A percentile compares a stretch with the other conserved stretches of the same genome.
Conservation (phyloP, 2,797 vertebrate species). For the Schizothorax lantsangensis region DNA sequence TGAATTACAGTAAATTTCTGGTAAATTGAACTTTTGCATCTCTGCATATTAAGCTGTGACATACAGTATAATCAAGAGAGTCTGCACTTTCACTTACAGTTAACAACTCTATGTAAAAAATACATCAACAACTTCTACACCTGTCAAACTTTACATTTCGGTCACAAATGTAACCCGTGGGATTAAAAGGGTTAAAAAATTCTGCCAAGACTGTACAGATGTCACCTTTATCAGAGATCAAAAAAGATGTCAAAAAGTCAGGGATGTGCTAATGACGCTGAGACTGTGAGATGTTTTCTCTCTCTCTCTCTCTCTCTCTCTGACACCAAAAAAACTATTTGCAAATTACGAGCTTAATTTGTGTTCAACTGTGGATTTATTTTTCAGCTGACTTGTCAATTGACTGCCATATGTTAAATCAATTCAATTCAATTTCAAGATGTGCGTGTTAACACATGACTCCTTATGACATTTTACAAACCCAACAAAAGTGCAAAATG, state of each 20-base stretch:
- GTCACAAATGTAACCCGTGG: not conserved
- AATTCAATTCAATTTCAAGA: no score
- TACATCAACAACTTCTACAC: not conserved
- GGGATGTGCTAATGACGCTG: conserved; percentile 16
- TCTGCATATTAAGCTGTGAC: not conserved
- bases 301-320: not conserved
- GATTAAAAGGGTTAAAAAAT: not conserved
- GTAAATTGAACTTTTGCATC: not conserved
- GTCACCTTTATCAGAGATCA: conserved; percentile 16
- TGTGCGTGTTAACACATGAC: not conserved
- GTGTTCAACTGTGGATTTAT: conserved; percentile 39
- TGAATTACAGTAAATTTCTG: not conserved
- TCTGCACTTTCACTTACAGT: not conserved
- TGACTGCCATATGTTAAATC: conserved; percentile 47
- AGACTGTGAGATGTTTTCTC: not conserved
- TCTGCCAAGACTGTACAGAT: not conserved
- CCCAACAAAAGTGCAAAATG: not conserved
- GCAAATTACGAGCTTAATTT: conserved; percentile 42
- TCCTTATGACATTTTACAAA: not conserved
- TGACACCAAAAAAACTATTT: not conserved
- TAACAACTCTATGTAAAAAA: not conserved
- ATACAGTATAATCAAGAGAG: not conserved
- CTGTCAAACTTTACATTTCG: not conserved
- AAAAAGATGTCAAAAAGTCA: conserved; percentile 8
- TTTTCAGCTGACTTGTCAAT: conserved; percentile 46